Percentiles rank a stretch among this genome's conserved stretches.
phyloP scores from a whole-genome alignment of 2,797 vertebrate genomes.

The Arremon brunneinucha region DNA sequence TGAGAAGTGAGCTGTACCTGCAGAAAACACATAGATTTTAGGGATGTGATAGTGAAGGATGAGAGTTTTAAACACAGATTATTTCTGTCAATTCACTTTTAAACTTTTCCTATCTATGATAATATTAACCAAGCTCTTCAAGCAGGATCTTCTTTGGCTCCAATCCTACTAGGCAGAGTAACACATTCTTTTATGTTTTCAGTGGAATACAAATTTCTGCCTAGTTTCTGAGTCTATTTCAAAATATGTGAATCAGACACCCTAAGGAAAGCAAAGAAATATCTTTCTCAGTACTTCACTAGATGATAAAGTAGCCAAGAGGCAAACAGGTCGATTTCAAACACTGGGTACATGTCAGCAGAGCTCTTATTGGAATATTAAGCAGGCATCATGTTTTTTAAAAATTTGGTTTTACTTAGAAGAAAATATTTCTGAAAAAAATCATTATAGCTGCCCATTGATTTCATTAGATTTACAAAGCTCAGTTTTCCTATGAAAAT shows the following conservation, averaged over 20 bases:
- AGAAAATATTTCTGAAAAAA: background rate
- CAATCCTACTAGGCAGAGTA: background rate
- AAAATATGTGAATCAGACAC: background rate
- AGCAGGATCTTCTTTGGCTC: background rate
- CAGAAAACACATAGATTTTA: background rate
- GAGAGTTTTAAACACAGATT: background rate
- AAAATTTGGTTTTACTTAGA: background rate
- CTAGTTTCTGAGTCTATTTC: background rate
- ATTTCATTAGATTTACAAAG: background rate
- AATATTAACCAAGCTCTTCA: background rate
- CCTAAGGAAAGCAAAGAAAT: background rate
- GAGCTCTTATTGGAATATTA: background rate
- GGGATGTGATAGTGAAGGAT: background rate
- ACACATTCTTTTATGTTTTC: background rate
- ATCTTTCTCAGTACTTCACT: background rate
- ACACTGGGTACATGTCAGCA: background rate
- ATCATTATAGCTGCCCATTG: background rate
- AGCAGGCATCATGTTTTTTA: background rate
- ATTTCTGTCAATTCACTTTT: background rate
- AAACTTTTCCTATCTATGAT: background rate
- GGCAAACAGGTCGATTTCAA: background rate
- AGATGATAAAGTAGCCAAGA: background rate
- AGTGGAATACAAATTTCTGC: background rate
- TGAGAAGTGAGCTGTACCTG: background rate
- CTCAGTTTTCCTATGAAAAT: background rate